Conservation (phyloP, 2,888 invertebrate genomes). For the Ecdyonurus torrentis region DNA sequence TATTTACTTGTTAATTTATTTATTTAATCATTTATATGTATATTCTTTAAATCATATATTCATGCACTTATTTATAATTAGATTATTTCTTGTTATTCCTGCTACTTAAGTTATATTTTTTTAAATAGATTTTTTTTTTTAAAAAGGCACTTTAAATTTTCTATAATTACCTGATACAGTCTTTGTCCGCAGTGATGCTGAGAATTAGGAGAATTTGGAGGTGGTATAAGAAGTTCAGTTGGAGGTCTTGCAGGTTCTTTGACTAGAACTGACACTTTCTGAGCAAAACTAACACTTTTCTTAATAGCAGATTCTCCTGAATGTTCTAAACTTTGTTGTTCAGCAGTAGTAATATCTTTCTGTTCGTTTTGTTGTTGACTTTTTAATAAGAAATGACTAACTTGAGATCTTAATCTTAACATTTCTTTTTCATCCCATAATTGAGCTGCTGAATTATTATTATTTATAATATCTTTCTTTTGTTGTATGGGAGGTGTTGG, state of each 20-base stretch:
- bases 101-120: not conserved
- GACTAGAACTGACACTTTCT: constrained; percentile 36
- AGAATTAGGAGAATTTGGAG: constrained; percentile 53
- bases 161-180: constrained; percentile 38
- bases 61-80: not conserved
- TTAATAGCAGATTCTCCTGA: constrained; percentile 26
- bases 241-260: constrained; percentile 29
- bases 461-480: not conserved
- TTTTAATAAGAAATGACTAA: constrained; percentile 23
- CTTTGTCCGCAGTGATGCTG: constrained; percentile 23
- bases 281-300: constrained; percentile 64
- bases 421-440: constrained; percentile 47
- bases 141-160: too few relatives aligned
- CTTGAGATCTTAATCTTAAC: constrained; percentile 34
- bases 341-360: constrained; percentile 26
- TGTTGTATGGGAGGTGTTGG: constrained; percentile 13
- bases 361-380: constrained; percentile 27
- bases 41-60: too few relatives aligned
- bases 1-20: not conserved
- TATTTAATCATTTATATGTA: not conserved
- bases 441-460: not conserved
- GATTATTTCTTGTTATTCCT: not conserved
- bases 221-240: constrained; percentile 29
- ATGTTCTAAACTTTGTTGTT: constrained; percentile 1
- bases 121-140: not conserved